phyloP scores from a whole-genome alignment of 2,888 invertebrate species.

The Cosmorhoe ocellata region DNA sequence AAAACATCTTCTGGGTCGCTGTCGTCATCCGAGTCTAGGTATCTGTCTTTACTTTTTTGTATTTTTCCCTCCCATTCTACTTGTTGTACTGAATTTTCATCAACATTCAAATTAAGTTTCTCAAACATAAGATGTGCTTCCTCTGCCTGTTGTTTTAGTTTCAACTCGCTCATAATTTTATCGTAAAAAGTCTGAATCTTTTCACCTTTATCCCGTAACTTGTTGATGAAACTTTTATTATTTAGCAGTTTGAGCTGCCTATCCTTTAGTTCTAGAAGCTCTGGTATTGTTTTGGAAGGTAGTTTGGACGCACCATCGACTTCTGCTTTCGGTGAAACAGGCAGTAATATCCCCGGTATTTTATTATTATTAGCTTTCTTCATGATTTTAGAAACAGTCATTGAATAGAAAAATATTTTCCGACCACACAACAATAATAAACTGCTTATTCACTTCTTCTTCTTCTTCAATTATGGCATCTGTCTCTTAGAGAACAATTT shows the following conservation, averaged over 20 bases:
- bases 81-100: slow-evolving; percentile 71
- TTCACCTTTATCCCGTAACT: slow-evolving; percentile 82
- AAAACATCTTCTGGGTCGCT: slow-evolving; percentile 83
- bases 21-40: slow-evolving; percentile 82
- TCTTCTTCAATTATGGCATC: too few relatives aligned
- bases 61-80: slow-evolving; percentile 84
- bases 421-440: too few relatives aligned
- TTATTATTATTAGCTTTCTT: slow-evolving; percentile 58
- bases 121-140: slow-evolving; percentile 75
- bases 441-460: too few relatives aligned
- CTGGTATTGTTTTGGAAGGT: slow-evolving; percentile 65
- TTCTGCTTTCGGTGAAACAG: slow-evolving; percentile 70
- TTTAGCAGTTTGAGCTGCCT: slow-evolving; percentile 81
- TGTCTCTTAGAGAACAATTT: too few relatives aligned
- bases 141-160: slow-evolving; percentile 74
- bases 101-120: slow-evolving; percentile 68
- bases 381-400: slow-evolving; percentile 44
- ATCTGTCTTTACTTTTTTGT: slow-evolving; percentile 46
- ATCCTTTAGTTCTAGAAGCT: slow-evolving; percentile 78
- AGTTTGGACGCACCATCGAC: slow-evolving; percentile 80
- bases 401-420: background rate
- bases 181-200: slow-evolving; percentile 76
- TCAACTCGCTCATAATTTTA: slow-evolving; percentile 74
- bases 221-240: slow-evolving; percentile 77
- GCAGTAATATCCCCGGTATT: slow-evolving; percentile 73